A percentile compares a stretch with the other conserved stretches of the same genome.
These are phyloP conservation scores for Ictalurus furcatus DNA, from an alignment of 2,113 vertebrate species.

Conservation along the genomic window DNA sequence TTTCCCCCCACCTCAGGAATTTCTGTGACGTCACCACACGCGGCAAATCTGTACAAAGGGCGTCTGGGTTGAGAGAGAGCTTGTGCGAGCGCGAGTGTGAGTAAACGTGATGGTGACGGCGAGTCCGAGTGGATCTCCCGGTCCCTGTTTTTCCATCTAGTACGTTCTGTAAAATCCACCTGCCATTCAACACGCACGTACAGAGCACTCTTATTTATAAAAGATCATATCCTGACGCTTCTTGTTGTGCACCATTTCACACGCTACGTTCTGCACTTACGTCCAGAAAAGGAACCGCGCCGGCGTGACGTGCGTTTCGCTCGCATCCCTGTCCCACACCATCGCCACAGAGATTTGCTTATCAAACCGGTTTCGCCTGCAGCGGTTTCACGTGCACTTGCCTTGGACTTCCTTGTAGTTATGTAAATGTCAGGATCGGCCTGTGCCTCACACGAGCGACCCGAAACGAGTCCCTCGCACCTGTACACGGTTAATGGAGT, in stretches of 20 bases:
- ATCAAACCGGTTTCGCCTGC: slow-evolving; percentile 2
- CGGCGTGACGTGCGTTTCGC: neutral
- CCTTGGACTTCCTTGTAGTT: neutral
- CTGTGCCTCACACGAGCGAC: neutral
- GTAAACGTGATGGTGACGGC: too few relatives aligned
- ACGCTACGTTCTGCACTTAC: too few relatives aligned
- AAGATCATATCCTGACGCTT: neutral
- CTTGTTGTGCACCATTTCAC: too few relatives aligned
- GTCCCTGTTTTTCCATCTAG: neutral
- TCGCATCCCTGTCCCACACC: neutral
- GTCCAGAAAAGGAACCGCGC: neutral
- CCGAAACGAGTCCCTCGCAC: neutral
- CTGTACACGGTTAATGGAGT: slow-evolving; percentile 6
- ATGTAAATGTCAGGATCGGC: neutral
- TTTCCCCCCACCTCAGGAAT: neutral
- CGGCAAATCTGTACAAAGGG: too few relatives aligned
- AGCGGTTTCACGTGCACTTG: neutral
- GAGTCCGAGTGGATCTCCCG: neutral
- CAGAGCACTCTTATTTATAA: neutral
- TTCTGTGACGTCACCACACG: neutral
- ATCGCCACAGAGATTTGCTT: neutral
- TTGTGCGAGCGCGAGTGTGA: too few relatives aligned
- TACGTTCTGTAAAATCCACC: neutral
- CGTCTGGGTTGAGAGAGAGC: too few relatives aligned
- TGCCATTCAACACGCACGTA: neutral